A percentile compares a stretch with the other conserved stretches of the same genome.
These are phyloP conservation scores for Dasyurus viverrinus DNA, from an alignment of 2,113 vertebrate species.

Conservation along the genomic window DNA sequence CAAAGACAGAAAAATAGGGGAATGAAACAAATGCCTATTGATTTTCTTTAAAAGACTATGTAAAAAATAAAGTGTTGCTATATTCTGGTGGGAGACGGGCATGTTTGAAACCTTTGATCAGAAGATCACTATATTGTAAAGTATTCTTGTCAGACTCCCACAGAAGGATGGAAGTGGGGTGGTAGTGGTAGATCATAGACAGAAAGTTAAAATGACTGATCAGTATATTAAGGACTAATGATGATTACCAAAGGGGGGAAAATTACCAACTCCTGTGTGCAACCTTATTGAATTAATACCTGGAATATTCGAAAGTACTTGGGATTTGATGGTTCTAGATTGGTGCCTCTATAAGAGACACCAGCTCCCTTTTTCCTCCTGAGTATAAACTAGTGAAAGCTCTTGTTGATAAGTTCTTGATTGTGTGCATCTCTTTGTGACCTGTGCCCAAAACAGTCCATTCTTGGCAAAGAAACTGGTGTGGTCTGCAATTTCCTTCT, in stretches of 20 bases:
- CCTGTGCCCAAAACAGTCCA: too few species aligned
- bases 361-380: not conserved
- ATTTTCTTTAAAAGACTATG: slow-evolving; percentile 35
- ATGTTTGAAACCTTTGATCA: slow-evolving; percentile 22
- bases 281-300: not conserved
- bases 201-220: not conserved
- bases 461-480: too few species aligned
- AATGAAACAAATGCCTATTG: not conserved
- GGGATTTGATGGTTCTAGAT: not conserved
- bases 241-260: not conserved
- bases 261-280: not conserved
- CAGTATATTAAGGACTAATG: not conserved
- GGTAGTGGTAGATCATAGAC: not conserved
- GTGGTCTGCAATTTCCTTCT: too few species aligned
- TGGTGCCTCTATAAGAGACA: not conserved
- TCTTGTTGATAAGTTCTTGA: not conserved
- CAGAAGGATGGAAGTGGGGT: not conserved
- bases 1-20: not conserved
- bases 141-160: not conserved
- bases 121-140: not conserved
- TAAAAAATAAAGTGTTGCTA: not conserved
- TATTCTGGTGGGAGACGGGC: not conserved
- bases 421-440: too few species aligned
- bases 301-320: not conserved
- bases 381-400: not conserved